These are phyloP conservation scores for Oxyruncus cristatus DNA, from an alignment of 2,113 vertebrate species.

Conservation along the genomic window DNA sequence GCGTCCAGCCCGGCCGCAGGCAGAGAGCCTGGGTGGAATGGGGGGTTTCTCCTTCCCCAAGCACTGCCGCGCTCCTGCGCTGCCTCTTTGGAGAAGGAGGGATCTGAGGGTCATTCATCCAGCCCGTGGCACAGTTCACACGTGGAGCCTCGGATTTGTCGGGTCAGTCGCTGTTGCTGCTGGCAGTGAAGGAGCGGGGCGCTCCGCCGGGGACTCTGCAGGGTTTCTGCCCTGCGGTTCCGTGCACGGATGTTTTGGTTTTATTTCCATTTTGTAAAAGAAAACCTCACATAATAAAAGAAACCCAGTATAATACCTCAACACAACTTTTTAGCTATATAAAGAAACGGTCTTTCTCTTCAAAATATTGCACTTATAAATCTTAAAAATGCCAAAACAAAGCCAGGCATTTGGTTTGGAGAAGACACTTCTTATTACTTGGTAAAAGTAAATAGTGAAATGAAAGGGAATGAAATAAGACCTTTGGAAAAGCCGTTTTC, in stretches of 20 bases:
- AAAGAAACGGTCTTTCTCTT: background rate
- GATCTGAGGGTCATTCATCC: background rate
- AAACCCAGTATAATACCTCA: background rate
- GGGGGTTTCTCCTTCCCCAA: background rate
- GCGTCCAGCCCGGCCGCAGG: accelerated
- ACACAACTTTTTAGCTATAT: background rate
- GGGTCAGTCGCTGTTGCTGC: background rate
- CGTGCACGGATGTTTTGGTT: background rate
- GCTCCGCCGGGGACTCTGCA: accelerated
- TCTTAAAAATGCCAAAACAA: background rate
- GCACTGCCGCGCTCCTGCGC: accelerated
- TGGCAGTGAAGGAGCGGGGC: background rate
- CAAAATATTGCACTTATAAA: background rate
- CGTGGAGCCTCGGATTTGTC: background rate
- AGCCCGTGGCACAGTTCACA: background rate
- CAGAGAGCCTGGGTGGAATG: accelerated
- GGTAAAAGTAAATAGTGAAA: conserved; percentile 36
- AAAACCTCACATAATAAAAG: background rate
- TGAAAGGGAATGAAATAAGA: conserved; percentile 23
- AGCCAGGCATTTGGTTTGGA: conserved; percentile 24
- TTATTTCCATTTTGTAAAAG: background rate
- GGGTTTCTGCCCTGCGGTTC: background rate
- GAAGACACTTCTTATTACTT: conserved; percentile 5
- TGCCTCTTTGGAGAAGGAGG: background rate
- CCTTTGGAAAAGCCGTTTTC: conserved; percentile 43